phyloP scores from a whole-genome alignment of 1,140 invertebrate genomes.

The Philopotamus ludificatus region DNA sequence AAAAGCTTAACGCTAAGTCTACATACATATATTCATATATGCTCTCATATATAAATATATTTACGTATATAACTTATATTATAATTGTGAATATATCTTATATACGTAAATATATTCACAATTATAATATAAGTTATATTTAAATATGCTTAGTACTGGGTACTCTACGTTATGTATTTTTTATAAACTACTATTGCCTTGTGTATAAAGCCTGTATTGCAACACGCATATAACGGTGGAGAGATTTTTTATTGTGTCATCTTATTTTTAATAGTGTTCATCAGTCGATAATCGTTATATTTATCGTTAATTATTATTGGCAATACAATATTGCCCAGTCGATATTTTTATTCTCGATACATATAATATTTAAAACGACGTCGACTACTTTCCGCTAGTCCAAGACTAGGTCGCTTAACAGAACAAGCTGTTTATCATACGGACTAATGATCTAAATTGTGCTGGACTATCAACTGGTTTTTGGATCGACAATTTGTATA shows the following conservation, averaged over 20 bases:
- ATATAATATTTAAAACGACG: conserved; percentile 4
- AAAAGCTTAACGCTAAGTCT: not conserved
- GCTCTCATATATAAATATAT: too few relatives aligned
- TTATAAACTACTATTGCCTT: conserved; percentile 35
- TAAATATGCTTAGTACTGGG: conserved; percentile 13
- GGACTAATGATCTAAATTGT: conserved; percentile 2
- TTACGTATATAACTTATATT: too few relatives aligned
- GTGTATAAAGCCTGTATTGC: too few relatives aligned
- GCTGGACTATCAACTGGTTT: not conserved
- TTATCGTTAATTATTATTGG: too few relatives aligned
- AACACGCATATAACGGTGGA: too few relatives aligned
- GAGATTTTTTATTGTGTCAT: too few relatives aligned
- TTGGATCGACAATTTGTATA: not conserved
- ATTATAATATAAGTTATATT: not conserved
- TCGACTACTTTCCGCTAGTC: conserved; percentile 5
- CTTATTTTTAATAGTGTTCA: too few relatives aligned
- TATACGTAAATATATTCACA: not conserved
- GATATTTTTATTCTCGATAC: too few relatives aligned
- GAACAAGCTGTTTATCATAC: conserved; percentile 6
- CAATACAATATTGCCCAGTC: too few relatives aligned
- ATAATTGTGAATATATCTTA: not conserved
- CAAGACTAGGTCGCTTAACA: conserved; percentile 9
- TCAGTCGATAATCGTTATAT: too few relatives aligned
- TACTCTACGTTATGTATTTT: conserved; percentile 21
- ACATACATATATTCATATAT: too few relatives aligned